Percentiles rank a stretch among this genome's conserved stretches.
These are phyloP conservation scores for Sminthurides bifidus DNA, from an alignment of 1,140 invertebrate genomes.

Conservation along the genomic window DNA sequence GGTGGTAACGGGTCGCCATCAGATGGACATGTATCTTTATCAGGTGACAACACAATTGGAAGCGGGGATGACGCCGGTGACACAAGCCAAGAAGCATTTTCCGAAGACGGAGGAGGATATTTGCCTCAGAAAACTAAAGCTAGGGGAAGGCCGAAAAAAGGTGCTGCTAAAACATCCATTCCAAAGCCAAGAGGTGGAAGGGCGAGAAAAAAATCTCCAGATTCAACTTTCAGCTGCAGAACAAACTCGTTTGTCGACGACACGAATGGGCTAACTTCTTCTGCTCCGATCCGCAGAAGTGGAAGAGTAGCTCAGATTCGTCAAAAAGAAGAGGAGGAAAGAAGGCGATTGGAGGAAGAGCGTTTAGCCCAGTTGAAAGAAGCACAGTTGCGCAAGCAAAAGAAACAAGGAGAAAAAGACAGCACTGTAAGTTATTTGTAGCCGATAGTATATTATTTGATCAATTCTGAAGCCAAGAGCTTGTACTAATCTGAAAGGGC, in stretches of 20 bases:
- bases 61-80: conserved; percentile 12
- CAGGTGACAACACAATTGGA: conserved; percentile 23
- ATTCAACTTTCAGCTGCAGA: no score
- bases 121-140: conserved; percentile 22
- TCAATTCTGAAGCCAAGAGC: no score
- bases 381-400: conserved; percentile 47
- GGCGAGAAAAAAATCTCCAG: neutral
- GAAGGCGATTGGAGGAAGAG: conserved; percentile 49
- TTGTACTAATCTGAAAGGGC: no score
- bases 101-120: conserved; percentile 13
- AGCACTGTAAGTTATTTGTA: conserved; percentile 38
- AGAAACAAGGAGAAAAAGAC: conserved; percentile 44
- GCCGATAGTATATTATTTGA: no score
- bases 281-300: conserved; percentile 54
- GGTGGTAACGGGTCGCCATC: conserved; percentile 45
- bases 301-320: conserved; percentile 70
- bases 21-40: conserved; percentile 16
- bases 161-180: neutral
- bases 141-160: conserved; percentile 11
- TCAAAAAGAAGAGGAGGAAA: conserved; percentile 59
- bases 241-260: conserved; percentile 33
- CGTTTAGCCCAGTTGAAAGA: conserved; percentile 43
- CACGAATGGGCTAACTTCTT: conserved; percentile 38
- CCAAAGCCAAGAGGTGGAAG: neutral
- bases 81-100: neutral